Percentiles rank a stretch among this genome's conserved stretches.
Evolutionary conservation across 2,113 vertebrate genomes (phyloP).

Genomic region (Paralichthys olivaceus): DNA sequence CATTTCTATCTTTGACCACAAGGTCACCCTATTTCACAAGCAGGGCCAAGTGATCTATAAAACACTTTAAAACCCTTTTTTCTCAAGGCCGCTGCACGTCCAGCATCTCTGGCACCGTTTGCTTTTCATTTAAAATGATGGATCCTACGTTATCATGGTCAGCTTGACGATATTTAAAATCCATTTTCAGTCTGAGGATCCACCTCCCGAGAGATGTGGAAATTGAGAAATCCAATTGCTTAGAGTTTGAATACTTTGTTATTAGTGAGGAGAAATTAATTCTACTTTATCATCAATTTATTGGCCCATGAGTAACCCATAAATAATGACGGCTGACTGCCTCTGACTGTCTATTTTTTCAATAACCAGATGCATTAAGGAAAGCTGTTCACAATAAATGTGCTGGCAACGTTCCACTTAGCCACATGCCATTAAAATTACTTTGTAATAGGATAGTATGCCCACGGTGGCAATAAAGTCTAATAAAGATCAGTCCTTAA

Average conservation of each 20-base stretch:
- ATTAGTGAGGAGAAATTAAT: conserved; percentile 7
- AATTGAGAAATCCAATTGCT: not conserved
- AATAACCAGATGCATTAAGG: conserved; percentile 53
- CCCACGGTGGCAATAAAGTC: conserved; percentile 55
- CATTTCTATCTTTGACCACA: not conserved
- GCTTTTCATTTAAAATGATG: not conserved
- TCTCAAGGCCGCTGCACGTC: not conserved
- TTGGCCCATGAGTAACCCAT: not conserved
- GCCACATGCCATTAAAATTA: conserved; percentile 46
- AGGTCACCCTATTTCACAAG: not conserved
- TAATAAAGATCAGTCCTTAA: conserved; percentile 53
- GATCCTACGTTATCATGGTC: not conserved
- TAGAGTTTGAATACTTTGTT: not conserved
- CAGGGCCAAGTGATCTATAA: not conserved
- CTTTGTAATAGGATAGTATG: conserved; percentile 58
- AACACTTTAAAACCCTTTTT: not conserved
- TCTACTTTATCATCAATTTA: conserved; percentile 13
- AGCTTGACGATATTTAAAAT: not conserved
- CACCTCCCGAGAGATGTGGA: not conserved
- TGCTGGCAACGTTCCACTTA: conserved; percentile 47
- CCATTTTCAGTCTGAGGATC: not conserved
- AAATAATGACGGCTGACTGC: conserved; percentile 19
- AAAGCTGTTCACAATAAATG: conserved; percentile 54
- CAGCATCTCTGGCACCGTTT: not conserved
- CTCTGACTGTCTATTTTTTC: conserved; percentile 15